Conservation (phyloP, 2,113 vertebrate species). For the Psittacus erithacus region DNA sequence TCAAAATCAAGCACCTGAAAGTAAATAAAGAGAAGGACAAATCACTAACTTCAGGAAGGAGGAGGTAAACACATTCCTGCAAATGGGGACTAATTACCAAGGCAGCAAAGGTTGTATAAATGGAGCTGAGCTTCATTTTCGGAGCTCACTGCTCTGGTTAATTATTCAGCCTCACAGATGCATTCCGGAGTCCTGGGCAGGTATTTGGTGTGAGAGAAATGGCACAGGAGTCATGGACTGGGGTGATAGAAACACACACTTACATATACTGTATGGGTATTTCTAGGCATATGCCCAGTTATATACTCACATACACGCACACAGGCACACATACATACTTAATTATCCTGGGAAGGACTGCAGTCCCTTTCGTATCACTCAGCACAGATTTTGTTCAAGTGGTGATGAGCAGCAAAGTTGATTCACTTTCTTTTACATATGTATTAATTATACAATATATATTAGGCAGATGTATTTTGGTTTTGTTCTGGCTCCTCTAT, state of each 20-base stretch:
- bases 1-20: background rate
- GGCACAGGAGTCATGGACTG: rapidly evolving
- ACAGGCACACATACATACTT: rapidly evolving
- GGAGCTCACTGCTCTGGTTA: background rate
- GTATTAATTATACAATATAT: background rate
- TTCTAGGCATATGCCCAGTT: rapidly evolving
- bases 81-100: background rate
- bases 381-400: background rate
- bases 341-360: background rate
- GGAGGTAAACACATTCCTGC: conserved; percentile 2
- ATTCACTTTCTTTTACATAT: background rate
- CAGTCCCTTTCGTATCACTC: rapidly evolving
- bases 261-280: rapidly evolving
- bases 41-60: background rate
- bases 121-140: background rate
- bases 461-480: background rate
- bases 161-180: background rate
- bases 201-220: rapidly evolving
- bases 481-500: background rate
- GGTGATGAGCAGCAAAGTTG: background rate
- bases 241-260: too few relatives aligned
- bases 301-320: rapidly evolving
- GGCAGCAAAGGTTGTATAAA: background rate
- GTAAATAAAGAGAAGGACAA: background rate
- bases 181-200: background rate